Percentiles rank a stretch among this genome's conserved stretches.
phyloP scores from a whole-genome alignment of 2,113 vertebrate genomes.

The Ancistrus triradiatus region DNA sequence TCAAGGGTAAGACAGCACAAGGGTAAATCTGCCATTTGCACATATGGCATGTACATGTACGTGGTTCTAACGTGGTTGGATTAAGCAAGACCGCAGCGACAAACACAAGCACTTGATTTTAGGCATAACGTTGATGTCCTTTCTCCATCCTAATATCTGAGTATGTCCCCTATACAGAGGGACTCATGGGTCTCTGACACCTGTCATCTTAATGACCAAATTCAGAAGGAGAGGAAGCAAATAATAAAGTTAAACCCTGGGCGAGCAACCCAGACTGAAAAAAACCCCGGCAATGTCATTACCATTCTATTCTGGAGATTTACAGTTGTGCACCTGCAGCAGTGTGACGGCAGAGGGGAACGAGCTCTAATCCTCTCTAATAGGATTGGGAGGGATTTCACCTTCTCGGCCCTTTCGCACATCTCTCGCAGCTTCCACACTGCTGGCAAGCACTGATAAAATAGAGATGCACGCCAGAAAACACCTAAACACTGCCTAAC shows the following conservation, averaged over 20 bases:
- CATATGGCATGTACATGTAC: no score
- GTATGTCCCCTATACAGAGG: constrained; percentile 1
- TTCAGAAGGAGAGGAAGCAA: neutral
- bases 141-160: constrained; percentile 3
- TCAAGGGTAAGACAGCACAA: no score
- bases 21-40: no score
- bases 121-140: no score
- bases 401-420: constrained; percentile 63
- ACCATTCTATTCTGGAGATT: constrained; percentile 52
- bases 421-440: constrained; percentile 57
- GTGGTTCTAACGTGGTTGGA: no score
- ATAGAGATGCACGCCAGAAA: constrained; percentile 53
- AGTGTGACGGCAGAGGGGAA: constrained; percentile 57
- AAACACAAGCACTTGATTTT: no score
- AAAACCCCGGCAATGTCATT: constrained; percentile 48
- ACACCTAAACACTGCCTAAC: constrained; percentile 63
- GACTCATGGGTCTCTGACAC: no score
- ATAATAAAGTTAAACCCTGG: constrained; percentile 31
- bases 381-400: constrained; percentile 77
- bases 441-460: constrained; percentile 71
- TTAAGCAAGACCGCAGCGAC: no score
- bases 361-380: constrained; percentile 70
- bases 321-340: constrained; percentile 67
- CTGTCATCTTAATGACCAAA: neutral
- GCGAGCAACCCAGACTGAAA: constrained; percentile 8